Evolutionary conservation across 1,140 invertebrate genomes (phyloP).

Genomic region (Kradibia gibbosae): DNA sequence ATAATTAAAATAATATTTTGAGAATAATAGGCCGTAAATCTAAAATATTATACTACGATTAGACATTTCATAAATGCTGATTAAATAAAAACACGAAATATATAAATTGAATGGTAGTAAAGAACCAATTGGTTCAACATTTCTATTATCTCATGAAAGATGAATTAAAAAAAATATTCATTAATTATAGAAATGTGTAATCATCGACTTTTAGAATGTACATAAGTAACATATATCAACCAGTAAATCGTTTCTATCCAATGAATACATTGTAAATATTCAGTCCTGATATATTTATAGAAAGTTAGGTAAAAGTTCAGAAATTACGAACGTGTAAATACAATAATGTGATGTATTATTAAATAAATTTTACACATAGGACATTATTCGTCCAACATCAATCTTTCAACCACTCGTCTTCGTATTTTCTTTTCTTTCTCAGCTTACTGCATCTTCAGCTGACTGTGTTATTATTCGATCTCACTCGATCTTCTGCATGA

Average conservation of each 20-base stretch:
- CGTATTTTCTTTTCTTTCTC: neutral
- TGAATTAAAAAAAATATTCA: too few species aligned
- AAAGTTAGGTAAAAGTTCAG: neutral
- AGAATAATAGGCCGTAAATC: too few species aligned
- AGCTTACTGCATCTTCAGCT: neutral
- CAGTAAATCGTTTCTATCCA: neutral
- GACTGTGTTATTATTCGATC: conserved; percentile 7
- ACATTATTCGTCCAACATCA: neutral
- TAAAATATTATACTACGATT: too few species aligned
- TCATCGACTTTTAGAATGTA: too few species aligned
- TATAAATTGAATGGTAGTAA: too few species aligned
- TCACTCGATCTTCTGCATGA: neutral
- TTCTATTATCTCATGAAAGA: too few species aligned
- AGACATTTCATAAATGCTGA: too few species aligned
- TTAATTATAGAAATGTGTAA: too few species aligned
- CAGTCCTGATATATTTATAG: neutral
- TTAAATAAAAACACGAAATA: too few species aligned
- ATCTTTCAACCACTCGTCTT: neutral
- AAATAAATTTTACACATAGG: neutral
- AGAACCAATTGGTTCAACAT: too few species aligned
- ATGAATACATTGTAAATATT: neutral
- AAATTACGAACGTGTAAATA: neutral
- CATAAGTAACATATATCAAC: too few species aligned
- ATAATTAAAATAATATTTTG: too few species aligned
- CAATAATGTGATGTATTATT: neutral